Evolutionary conservation across 1,140 invertebrate genomes (phyloP), one percentile per base, ranked within the genome.

Genomic region (Antheraea mylitta): DNA sequence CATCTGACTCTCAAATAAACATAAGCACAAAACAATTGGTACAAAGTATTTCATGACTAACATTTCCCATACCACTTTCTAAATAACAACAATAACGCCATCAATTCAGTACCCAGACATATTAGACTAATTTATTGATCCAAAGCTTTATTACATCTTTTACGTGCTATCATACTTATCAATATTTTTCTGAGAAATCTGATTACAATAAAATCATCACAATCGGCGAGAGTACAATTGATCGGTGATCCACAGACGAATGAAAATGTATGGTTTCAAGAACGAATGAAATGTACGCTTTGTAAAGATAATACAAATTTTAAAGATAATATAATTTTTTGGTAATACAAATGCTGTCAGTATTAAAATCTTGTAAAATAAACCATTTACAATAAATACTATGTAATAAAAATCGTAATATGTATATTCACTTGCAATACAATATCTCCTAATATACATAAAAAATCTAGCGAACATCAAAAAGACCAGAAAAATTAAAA

Each of bases 31-130:
- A 81, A 89, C 72, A 85, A 89, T 81, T 82, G 89, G 75, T 67
- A 85, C 79, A 71, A 81, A 73, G 81, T 81, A 80, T 83, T 88
- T 84, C 88, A 91, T 91, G 83, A 83, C 78, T 86, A 77, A 80
- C 78, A 68, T 78, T 85, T 87, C 79, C 86, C 88, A 88, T 86
- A 85, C 81, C 82, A 90, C 70, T 78, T 37, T 59, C 22, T 37
- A 37, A 37, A 18, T 64, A 13, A 53, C 9, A 53, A 6, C 13
- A 42, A 7, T 42, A 42, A 42, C 38, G 38, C 38, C 45, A 53
- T 16, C 16, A n/a, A 53, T 53, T 53, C 0, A 0, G 13, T 53
- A 13, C 6, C 13, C 45, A n/a, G 16, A 16, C 6, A 53, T 13
- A 53, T 13, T 6, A 53, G 13, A 53, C 16, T 42, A 42, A 53